phyloP scores from a whole-genome alignment of 2,888 invertebrate species.

The Fissipunctia ypsillon region DNA sequence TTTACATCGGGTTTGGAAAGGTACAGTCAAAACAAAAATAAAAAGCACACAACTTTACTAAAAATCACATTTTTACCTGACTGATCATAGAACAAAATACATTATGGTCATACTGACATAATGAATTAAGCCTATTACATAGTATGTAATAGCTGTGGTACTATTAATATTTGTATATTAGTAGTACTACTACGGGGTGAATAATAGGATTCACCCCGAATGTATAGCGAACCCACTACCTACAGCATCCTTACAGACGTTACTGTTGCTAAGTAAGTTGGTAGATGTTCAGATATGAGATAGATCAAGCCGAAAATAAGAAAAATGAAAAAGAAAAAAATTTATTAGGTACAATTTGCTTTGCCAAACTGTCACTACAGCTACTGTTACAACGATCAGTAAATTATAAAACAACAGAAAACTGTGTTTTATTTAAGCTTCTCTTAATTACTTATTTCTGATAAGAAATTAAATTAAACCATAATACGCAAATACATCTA shows the following conservation, averaged over 20 bases:
- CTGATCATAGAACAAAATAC: no score
- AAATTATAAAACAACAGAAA: background rate
- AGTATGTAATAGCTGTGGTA: no score
- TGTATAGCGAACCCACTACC: background rate
- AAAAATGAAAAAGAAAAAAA: background rate
- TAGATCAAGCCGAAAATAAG: background rate
- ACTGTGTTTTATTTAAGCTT: background rate
- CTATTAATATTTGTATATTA: no score
- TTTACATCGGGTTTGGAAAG: no score
- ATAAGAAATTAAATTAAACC: constrained; percentile 3
- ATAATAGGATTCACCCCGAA: background rate
- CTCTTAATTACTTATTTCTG: background rate
- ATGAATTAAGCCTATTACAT: no score
- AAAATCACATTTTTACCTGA: no score
- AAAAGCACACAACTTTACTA: no score
- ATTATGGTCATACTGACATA: no score
- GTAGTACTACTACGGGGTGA: no score
- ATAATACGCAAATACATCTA: constrained; percentile 13
- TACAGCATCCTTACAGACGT: no score
- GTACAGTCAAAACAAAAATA: no score
- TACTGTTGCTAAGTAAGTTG: background rate
- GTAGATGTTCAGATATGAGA: background rate
- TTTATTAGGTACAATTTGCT: no score
- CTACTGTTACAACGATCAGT: background rate
- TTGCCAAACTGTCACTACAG: background rate